phyloP scores from a whole-genome alignment of 2,797 vertebrate genomes.

The Platalea minor region DNA sequence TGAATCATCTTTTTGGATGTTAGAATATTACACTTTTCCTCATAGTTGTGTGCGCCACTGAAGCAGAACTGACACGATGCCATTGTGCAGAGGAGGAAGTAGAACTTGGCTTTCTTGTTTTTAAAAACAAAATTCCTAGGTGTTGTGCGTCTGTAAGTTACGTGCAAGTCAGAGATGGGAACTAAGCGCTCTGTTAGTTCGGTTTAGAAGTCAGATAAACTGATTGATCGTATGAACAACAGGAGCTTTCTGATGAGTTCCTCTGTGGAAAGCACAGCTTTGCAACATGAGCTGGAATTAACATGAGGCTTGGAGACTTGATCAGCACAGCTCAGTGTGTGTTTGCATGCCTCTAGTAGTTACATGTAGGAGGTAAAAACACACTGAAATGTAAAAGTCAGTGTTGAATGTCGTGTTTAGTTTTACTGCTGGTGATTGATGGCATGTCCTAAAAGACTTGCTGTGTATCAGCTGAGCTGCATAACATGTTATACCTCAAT shows the following conservation, averaged over 20 bases:
- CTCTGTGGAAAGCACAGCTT: background rate
- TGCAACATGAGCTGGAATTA: fast-evolving
- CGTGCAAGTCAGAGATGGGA: background rate
- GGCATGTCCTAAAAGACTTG: background rate
- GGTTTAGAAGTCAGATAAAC: background rate
- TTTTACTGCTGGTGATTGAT: background rate
- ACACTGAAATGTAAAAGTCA: background rate
- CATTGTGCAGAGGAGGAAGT: background rate
- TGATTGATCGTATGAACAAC: background rate
- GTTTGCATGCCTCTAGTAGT: background rate
- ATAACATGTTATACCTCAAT: background rate
- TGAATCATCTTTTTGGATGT: background rate
- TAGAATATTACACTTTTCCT: background rate
- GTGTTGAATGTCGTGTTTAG: background rate
- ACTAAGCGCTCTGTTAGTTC: background rate
- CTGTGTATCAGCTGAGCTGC: background rate
- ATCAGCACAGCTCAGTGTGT: background rate
- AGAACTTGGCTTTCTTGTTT: background rate
- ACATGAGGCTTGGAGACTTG: background rate
- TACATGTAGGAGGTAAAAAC: background rate
- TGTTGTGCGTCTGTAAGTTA: background rate
- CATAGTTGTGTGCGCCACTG: background rate
- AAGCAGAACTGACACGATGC: background rate
- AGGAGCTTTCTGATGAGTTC: background rate
- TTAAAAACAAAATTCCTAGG: background rate